Evolutionary conservation across 1,140 invertebrate genomes (phyloP), one percentile per base, ranked within the genome.

Genomic region (Cherax quadricarinatus): DNA sequence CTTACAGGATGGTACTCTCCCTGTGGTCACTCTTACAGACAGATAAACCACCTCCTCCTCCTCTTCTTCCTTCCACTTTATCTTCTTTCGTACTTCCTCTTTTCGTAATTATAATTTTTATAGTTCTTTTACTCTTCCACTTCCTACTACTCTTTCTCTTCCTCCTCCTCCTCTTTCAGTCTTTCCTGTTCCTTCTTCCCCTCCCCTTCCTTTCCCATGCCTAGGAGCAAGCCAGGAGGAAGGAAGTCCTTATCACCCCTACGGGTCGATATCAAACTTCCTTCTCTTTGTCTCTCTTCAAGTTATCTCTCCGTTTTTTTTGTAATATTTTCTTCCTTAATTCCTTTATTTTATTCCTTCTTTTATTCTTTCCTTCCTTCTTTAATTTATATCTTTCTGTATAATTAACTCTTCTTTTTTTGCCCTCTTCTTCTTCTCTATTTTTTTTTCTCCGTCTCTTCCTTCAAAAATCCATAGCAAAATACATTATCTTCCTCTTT

Each of bases 201-300:
- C 18, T 12, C 51, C 24, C 70, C 62, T 51, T 51, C 62, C 21
- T 66, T 66, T 86, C 48, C 78, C 24, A 1, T 41, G n/a, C 14
- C 9, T 7, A 49, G 49, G 85, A 86, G 30, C 49, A 66, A 86
- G 85, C 49, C 62, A 86, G 85, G 48, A 75, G 70, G 85, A 86
- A 75, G 70, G 85, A 86, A 75, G 66, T 86, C 85, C 51, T 73
- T 51, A 24, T 51, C 5, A 75, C 16, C 73, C 70, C 60, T 30
- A 49, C 48, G 66, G 73, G 75, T 86, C 85, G 85, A 86, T 86
- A 86, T 73, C 85, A 41, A 24, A 75, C 62, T 78, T 86, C 85
- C 85, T 75, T 60, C 48, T 75, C 66, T 16, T 48, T 49, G 21
- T 10, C 10, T 4, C 41, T 53, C 16, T 49, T 24, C 85, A 24